phyloP scores from a whole-genome alignment of 2,113 vertebrate species.

The Microcebus jonahi region DNA sequence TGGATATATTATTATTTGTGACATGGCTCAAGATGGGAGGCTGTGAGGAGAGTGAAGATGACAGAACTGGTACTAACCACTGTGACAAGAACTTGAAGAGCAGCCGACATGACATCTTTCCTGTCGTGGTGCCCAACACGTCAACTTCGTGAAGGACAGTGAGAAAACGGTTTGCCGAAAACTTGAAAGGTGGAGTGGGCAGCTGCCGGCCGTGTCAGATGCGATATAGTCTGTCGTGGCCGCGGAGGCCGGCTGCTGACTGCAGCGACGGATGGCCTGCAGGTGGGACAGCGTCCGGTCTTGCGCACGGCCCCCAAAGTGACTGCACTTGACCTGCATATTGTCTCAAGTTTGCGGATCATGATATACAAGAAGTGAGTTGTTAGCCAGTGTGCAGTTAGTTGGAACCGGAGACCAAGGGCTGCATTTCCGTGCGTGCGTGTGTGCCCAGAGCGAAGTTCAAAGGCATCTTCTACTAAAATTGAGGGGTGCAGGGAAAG shows the following conservation, averaged over 20 bases:
- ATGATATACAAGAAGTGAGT: slow-evolving; percentile 42
- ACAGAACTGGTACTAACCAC: slow-evolving; percentile 93
- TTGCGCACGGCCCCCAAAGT: slow-evolving; percentile 82
- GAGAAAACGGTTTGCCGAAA: slow-evolving; percentile 91
- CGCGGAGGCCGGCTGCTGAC: slow-evolving; percentile 84
- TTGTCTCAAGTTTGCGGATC: slow-evolving; percentile 78
- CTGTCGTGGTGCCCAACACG: slow-evolving; percentile 89
- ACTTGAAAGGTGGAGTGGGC: slow-evolving; percentile 89
- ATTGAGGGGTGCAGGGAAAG: not conserved
- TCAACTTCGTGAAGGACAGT: slow-evolving; percentile 92
- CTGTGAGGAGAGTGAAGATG: slow-evolving; percentile 92
- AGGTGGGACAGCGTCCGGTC: slow-evolving; percentile 83
- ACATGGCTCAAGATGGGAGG: slow-evolving; percentile 90
- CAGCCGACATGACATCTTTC: slow-evolving; percentile 91
- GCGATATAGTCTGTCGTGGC: slow-evolving; percentile 87
- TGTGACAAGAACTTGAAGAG: slow-evolving; percentile 94
- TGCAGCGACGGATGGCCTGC: slow-evolving; percentile 84
- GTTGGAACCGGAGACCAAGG: not conserved
- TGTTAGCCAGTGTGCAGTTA: not conserved
- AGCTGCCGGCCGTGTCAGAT: slow-evolving; percentile 89
- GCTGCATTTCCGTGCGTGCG: not conserved
- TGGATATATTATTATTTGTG: slow-evolving; percentile 92
- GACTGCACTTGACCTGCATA: slow-evolving; percentile 84
- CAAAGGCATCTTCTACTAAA: not conserved
- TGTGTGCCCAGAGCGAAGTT: not conserved